Base-by-base conservation (phyloP, 1,140 invertebrate genomes). In the Heliconius melpomene region DNA sequence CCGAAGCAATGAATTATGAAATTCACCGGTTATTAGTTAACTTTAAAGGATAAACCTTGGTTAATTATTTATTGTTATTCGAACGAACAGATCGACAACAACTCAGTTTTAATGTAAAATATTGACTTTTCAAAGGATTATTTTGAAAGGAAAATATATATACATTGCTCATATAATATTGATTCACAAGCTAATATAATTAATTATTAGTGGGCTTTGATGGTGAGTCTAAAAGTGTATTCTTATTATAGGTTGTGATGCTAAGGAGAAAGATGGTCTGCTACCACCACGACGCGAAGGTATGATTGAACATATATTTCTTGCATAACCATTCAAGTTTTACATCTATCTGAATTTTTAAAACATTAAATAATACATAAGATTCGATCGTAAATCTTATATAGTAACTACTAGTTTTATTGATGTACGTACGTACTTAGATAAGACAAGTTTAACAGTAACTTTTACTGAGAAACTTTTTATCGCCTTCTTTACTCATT, bases 1-100 rank as follows among this genome's bases (percentile, higher is more conserved):
- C 60, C 60, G 29, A 66, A 66, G 23, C 16, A 66, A 29, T 66
- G 13, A 66, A 66, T 66, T 66, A 66, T 66, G 60, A 66, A 66
- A 5, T 26, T 66, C 60, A 29, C 60, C 26, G 26, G 60, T 66
- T 66, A 66, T 66, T 66, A 66, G 60, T 66, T 66, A 66, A 66
- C 23, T 66, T 66, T 66, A 66, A 29, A 66, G 60, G 23, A 26
- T 66, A 66, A 66, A 66, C 60, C 23, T 29, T 29, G 23, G 23
- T 66, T 66, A 66, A 66, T 66, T 66, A 66, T 66, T 66, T 26
- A 66, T 66, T 26, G 60, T 29, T 66, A 66, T 66, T 66, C 26
- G 29, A 66, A 66, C 60, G 60, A 29, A 26, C 26, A 29, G 26
- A 66, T 66, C 23, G 60, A 29, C 32, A 66, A 66, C 60, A 66